These are phyloP conservation scores for Diogma glabrata DNA, from an alignment of 2,888 invertebrate genomes.

Conservation along the genomic window DNA sequence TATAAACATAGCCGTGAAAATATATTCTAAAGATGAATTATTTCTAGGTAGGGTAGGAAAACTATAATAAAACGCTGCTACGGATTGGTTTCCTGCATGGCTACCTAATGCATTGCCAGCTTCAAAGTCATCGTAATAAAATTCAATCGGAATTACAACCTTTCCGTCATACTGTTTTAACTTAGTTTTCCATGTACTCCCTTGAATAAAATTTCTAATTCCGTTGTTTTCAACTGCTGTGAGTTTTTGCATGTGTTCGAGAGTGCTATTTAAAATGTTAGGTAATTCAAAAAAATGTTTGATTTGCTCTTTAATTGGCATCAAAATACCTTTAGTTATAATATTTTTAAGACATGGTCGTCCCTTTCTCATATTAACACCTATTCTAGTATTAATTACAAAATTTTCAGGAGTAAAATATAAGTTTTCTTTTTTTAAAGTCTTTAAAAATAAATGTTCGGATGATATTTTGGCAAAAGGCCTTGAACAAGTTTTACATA, in stretches of 20 bases:
- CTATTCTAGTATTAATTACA: conserved; percentile 2
- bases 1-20: conserved; percentile 16
- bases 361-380: background rate
- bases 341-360: background rate
- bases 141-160: background rate
- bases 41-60: background rate
- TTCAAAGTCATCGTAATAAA: background rate
- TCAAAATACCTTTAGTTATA: background rate
- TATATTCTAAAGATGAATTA: conserved; percentile 13
- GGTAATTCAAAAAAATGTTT: conserved; percentile 6
- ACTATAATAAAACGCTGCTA: conserved; percentile 5
- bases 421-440: background rate
- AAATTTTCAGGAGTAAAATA: conserved; percentile 1
- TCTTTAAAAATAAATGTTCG: conserved; percentile 3
- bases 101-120: conserved; percentile 5
- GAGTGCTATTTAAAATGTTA: background rate
- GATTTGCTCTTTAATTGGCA: conserved; percentile 2
- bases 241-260: background rate
- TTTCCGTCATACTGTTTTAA: background rate
- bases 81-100: conserved; percentile 5
- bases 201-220: conserved; percentile 9
- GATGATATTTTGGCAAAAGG: background rate
- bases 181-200: conserved; percentile 5
- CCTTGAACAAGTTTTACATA: background rate
- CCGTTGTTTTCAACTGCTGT: background rate